Evolutionary conservation across 1,140 invertebrate species (phyloP).

Genomic region (Lepidurus couesii): DNA sequence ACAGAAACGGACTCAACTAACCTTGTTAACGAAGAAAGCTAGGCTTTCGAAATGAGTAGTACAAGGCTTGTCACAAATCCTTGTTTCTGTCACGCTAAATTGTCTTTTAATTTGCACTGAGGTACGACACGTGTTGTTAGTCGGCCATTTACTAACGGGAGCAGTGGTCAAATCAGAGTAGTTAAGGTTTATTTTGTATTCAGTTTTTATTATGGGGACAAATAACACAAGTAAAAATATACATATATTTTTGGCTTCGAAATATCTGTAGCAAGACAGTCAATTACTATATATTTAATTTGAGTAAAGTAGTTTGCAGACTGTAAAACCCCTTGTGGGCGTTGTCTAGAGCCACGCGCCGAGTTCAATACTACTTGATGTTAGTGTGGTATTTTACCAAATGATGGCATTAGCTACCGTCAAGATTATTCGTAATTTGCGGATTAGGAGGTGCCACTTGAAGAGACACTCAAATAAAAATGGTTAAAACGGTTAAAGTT

Average conservation of each 20-base stretch:
- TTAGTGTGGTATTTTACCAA: too few relatives aligned
- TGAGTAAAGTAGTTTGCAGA: neutral
- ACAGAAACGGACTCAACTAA: neutral
- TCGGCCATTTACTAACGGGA: slow-evolving; percentile 3
- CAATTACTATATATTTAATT: neutral
- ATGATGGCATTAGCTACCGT: too few relatives aligned
- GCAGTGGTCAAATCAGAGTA: neutral
- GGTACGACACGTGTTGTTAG: slow-evolving; percentile 14
- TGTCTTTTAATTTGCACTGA: neutral
- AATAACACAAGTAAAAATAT: neutral
- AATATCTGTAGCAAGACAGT: neutral
- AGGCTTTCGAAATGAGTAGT: neutral
- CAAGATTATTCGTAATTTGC: too few relatives aligned
- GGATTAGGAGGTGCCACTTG: too few relatives aligned
- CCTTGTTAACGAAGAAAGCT: slow-evolving; percentile 3
- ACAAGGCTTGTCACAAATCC: neutral
- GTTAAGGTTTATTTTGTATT: neutral
- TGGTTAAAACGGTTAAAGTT: slow-evolving; percentile 39
- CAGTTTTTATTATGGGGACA: neutral
- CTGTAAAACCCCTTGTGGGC: neutral
- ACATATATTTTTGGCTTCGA: neutral
- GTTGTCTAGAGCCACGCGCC: neutral
- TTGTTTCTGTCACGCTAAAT: neutral
- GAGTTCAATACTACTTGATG: too few relatives aligned
- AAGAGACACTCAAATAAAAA: slow-evolving; percentile 2